phyloP scores from a whole-genome alignment of 2,797 vertebrate genomes.

The Rhynchonycteris naso region DNA sequence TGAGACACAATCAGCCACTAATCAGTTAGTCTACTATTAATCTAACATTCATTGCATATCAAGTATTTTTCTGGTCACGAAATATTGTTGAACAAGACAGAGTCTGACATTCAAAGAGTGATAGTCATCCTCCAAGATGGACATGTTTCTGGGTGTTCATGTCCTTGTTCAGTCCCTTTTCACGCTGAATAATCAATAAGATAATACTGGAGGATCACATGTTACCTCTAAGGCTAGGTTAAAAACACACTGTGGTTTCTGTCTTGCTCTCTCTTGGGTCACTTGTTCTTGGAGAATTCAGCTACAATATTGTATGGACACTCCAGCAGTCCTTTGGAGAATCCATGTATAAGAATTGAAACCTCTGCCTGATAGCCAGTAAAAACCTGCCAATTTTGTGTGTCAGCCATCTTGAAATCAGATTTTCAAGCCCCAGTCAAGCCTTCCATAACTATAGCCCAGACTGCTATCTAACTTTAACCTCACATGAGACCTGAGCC shows the following conservation, averaged over 20 bases:
- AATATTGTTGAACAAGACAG: background rate
- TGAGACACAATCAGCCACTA: background rate
- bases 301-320: too few relatives aligned
- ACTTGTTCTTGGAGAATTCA: background rate
- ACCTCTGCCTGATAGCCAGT: background rate
- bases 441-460: background rate
- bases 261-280: background rate
- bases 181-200: background rate
- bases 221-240: background rate
- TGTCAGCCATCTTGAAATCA: background rate
- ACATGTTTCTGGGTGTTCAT: background rate
- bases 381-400: background rate
- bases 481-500: background rate
- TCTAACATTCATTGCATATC: background rate
- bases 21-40: background rate
- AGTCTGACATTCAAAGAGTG: background rate
- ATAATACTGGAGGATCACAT: too few relatives aligned
- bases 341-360: background rate
- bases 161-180: background rate
- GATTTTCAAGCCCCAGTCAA: background rate
- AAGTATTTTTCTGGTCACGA: background rate
- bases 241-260: background rate
- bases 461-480: background rate
- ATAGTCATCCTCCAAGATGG: background rate
- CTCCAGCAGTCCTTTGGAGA: background rate